These are phyloP conservation scores for Cylindroiulus punctatus DNA, from an alignment of 2,888 invertebrate species.

Conservation along the genomic window DNA sequence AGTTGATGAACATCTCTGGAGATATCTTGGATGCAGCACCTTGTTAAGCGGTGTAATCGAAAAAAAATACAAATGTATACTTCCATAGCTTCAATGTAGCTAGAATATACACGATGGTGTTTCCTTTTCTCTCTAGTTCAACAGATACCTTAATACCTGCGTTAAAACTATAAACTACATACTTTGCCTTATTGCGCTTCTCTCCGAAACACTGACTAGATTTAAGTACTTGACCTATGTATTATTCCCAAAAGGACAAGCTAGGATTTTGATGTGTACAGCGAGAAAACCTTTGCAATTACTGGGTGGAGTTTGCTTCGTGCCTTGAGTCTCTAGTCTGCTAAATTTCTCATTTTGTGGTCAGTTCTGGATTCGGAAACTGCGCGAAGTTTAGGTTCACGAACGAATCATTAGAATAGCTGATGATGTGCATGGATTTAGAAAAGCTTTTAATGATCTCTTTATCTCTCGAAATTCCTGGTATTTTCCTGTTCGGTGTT, in stretches of 20 bases:
- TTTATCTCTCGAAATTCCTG: conserved; percentile 27
- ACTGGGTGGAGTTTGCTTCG: background rate
- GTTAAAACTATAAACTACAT: too few relatives aligned
- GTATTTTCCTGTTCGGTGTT: background rate
- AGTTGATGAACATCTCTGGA: background rate
- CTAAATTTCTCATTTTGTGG: conserved; percentile 1
- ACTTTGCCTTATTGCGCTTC: background rate
- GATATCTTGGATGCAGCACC: conserved; percentile 10
- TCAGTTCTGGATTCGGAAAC: background rate
- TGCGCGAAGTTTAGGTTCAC: background rate
- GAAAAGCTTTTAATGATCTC: background rate
- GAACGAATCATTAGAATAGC: conserved; percentile 11
- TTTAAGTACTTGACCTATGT: conserved; percentile 19
- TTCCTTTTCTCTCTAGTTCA: background rate
- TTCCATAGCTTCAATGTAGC: background rate
- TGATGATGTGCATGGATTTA: background rate
- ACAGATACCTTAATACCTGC: background rate
- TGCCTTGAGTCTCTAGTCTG: background rate
- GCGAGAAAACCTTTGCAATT: background rate
- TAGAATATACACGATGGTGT: background rate
- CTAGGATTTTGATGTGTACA: background rate
- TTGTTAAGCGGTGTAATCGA: background rate
- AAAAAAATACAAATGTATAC: background rate
- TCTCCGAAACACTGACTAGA: background rate
- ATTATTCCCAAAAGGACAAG: background rate